These are phyloP conservation scores for Rhabdophis nuchalis DNA, from an alignment of 2,797 vertebrate species.

Conservation along the genomic window DNA sequence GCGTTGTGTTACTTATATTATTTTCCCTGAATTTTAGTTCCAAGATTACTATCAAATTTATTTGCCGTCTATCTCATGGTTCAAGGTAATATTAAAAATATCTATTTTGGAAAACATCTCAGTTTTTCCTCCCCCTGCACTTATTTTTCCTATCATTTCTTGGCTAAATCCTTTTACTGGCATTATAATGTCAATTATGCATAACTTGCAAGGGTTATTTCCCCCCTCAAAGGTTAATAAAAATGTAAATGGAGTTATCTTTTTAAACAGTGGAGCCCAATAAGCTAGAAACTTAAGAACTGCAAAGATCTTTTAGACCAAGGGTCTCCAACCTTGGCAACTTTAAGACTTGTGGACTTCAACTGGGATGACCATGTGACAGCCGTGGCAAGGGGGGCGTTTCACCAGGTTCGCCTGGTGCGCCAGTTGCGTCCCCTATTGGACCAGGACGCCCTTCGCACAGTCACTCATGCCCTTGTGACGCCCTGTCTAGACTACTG, in stretches of 20 bases:
- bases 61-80: background rate
- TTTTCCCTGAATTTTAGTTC: background rate
- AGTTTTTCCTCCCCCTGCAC: fast-evolving
- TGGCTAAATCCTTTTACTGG: background rate
- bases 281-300: background rate
- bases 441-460: no score
- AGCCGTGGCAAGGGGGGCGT: no score
- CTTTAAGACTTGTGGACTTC: no score
- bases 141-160: background rate
- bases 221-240: background rate
- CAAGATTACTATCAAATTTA: background rate
- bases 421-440: no score
- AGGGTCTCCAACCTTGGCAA: no score
- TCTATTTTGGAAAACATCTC: background rate
- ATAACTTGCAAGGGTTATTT: background rate
- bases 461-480: no score
- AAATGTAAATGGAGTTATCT: background rate
- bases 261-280: background rate
- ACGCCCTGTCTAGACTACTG: no score
- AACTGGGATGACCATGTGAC: no score
- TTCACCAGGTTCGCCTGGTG: no score
- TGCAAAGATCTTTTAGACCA: background rate
- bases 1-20: background rate
- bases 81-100: background rate
- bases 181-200: background rate